Evolutionary conservation across 2,113 vertebrate species (phyloP), one percentile per base, ranked within the genome.

Genomic region (Cromileptes altivelis): DNA sequence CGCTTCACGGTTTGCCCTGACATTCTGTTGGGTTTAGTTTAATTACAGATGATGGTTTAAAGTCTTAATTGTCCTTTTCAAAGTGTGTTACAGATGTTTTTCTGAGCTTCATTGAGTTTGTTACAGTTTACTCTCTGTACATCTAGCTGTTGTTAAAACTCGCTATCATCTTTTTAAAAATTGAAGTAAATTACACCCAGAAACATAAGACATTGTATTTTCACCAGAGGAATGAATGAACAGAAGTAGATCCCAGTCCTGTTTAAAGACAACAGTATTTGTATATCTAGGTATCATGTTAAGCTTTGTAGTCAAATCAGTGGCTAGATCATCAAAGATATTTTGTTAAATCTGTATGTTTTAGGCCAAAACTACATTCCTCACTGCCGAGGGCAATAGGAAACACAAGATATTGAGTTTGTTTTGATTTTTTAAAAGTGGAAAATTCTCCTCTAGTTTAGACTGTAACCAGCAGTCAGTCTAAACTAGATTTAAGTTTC

Each of bases 21-120:
- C 50, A 60, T 9, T 74, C 78, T 68, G 40, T 42, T 63, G 27
- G 70, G 49, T 30, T 70, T 30, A 53, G 15, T 81, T 69, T 33
- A 13, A 61, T 55, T 47, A 63, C 9, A 65, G 3, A 64, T 61
- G 21, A 11, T 40, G 78, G 64, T 50, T 78, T 64, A 60, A 80
- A 17, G 67, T 82, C 42, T 57, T 60, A 67, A n/a, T 13, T 70
- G 50, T 86, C 42, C 70, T 50, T 17, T 69, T 61, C 52, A 4
- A 63, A 53, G 14, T 75, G 33, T 63, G 13, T 80, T 7, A 69
- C 62, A 23, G 42, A 30, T 49, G 33, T 21, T 71, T 73, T 70
- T 78, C 53, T 62, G n/a, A 61, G 58, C 60, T 81, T 81, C 70
- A 37, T 4, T 68, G 57, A 84, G 49, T 62, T 10, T 74, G 75